Conservation (phyloP, 2,113 vertebrate genomes). For the Pterocles orientalis region DNA sequence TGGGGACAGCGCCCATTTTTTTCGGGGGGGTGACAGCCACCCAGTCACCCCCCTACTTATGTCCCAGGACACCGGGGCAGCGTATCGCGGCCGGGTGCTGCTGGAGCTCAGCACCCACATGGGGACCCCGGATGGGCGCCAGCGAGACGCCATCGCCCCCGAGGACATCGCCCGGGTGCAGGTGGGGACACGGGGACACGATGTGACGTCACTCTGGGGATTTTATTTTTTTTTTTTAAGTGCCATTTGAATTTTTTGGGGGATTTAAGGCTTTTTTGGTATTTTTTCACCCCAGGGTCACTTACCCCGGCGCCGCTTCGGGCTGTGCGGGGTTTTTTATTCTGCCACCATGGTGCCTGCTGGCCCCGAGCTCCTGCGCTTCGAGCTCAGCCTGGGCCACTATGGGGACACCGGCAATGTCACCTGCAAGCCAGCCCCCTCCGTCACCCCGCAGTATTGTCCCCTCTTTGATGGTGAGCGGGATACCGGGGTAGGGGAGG, state of each 20-base stretch:
- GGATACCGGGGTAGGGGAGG: fast-evolving
- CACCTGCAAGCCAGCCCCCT: conserved; percentile 67
- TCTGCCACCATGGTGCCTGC: conserved; percentile 73
- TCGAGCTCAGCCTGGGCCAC: conserved; percentile 76
- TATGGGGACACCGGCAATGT: conserved; percentile 67
- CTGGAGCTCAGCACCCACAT: conserved; percentile 61
- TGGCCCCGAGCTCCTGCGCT: conserved; percentile 63
- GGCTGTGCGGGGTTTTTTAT: conserved; percentile 74
- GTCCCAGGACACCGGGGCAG: not conserved
- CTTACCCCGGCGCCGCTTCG: conserved; percentile 44
- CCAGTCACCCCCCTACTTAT: not conserved
- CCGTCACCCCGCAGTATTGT: conserved; percentile 51
- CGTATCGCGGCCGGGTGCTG: conserved; percentile 70
- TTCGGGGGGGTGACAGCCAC: too few species aligned
- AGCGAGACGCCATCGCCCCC: not conserved
- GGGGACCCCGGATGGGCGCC: not conserved
- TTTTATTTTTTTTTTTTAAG: too few species aligned
- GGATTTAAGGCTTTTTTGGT: not conserved
- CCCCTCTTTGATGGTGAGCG: conserved; percentile 67
- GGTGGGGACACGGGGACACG: conserved; percentile 7
- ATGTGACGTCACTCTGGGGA: fast-evolving
- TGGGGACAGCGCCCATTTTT: not conserved
- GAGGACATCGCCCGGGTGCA: conserved; percentile 26
- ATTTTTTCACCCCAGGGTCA: not conserved
- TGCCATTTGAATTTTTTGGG: not conserved